These are phyloP conservation scores for Cephus cinctus DNA, from an alignment of 1,140 invertebrate genomes.

Conservation along the genomic window DNA sequence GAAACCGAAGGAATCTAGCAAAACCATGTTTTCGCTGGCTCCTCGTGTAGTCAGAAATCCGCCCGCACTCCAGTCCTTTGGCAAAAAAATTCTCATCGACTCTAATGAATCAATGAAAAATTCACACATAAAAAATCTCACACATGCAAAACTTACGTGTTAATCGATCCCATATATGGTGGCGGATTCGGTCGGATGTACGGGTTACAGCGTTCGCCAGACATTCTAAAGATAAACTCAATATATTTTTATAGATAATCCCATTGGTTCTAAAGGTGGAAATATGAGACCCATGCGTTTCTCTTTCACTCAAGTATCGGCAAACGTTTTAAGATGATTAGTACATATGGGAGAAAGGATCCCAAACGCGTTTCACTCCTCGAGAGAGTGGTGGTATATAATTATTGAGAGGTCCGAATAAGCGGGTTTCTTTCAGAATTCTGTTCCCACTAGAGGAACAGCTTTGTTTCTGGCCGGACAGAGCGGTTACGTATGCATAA, in stretches of 20 bases:
- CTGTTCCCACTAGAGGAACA: no score
- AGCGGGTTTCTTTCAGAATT: no score
- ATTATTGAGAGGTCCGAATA: no score
- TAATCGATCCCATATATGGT: slow-evolving; percentile 44
- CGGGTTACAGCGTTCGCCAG: slow-evolving; percentile 39
- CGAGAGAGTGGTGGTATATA: no score
- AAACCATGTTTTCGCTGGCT: slow-evolving; percentile 54
- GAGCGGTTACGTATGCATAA: no score
- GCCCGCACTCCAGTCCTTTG: slow-evolving; percentile 34
- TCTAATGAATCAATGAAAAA: slow-evolving; percentile 5
- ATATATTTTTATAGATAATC: not conserved
- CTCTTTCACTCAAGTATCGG: not conserved
- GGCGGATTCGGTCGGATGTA: slow-evolving; percentile 53
- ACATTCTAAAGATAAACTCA: slow-evolving; percentile 6
- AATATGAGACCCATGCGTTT: slow-evolving; percentile 2
- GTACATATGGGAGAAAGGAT: slow-evolving; percentile 13
- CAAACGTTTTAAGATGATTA: not conserved
- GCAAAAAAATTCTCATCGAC: not conserved
- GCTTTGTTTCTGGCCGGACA: no score
- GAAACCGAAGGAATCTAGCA: slow-evolving; percentile 23
- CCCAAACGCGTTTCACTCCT: no score
- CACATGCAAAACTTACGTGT: slow-evolving; percentile 52
- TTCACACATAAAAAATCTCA: no score
- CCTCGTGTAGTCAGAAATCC: slow-evolving; percentile 55
- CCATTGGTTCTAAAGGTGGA: slow-evolving; percentile 25